These are phyloP conservation scores for Tachycineta bicolor DNA, from an alignment of 2,113 vertebrate genomes.

Conservation along the genomic window DNA sequence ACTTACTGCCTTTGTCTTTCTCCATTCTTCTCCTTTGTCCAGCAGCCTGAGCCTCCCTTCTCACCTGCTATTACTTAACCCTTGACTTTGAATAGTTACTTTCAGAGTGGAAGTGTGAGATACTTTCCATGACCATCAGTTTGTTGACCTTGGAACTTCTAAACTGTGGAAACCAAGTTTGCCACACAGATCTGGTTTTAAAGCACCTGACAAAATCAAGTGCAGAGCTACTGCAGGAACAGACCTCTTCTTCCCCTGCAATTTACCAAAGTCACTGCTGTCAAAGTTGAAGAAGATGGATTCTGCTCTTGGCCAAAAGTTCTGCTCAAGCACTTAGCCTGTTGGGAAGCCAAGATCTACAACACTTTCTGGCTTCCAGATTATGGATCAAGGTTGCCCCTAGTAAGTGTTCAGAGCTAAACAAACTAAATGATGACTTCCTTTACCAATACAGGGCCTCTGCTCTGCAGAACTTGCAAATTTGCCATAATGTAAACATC, in stretches of 20 bases:
- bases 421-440: constrained; percentile 33
- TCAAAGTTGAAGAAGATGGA: constrained; percentile 52
- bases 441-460: constrained; percentile 3
- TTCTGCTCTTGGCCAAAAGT: constrained; percentile 23
- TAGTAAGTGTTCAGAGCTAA: constrained; percentile 38
- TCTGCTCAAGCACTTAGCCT: constrained; percentile 39
- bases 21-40: background rate
- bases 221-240: constrained; percentile 46
- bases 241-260: constrained; percentile 32
- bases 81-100: background rate
- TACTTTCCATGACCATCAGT: constrained; percentile 17
- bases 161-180: constrained; percentile 5
- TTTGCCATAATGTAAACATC: constrained; percentile 56
- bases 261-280: constrained; percentile 40
- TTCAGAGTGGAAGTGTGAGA: background rate
- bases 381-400: constrained; percentile 33
- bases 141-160: constrained; percentile 43
- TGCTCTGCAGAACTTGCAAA: constrained; percentile 33
- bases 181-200: constrained; percentile 15
- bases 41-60: background rate
- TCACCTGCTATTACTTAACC: background rate
- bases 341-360: constrained; percentile 52
- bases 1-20: background rate
- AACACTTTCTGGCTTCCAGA: constrained; percentile 38
- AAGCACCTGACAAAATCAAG: constrained; percentile 49